phyloP scores from a whole-genome alignment of 2,113 vertebrate genomes.

The Rhea americana region DNA sequence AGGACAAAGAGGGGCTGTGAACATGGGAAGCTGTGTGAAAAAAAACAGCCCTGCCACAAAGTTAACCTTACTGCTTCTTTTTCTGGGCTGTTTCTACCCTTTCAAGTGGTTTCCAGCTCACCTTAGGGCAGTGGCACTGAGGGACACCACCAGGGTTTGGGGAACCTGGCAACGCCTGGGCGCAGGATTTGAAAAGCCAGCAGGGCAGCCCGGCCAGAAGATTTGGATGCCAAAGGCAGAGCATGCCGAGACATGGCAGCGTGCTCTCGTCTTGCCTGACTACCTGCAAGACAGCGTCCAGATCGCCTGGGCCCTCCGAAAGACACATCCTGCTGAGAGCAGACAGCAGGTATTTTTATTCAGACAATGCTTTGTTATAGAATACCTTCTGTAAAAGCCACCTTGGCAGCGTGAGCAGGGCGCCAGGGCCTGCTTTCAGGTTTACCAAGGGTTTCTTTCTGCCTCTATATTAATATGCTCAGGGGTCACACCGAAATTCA shows the following conservation, averaged over 20 bases:
- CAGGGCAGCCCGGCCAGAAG: neutral
- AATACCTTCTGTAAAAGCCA: neutral
- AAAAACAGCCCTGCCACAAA: accelerated
- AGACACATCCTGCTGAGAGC: too few species aligned
- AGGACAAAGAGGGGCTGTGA: neutral
- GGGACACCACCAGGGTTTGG: accelerated
- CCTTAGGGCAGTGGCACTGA: neutral
- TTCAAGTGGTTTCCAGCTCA: neutral
- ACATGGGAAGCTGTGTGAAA: neutral
- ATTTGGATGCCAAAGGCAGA: neutral
- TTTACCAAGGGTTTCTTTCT: neutral
- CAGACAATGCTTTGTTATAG: neutral
- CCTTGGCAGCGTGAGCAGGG: neutral
- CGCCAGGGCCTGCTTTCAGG: accelerated
- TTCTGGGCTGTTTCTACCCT: neutral
- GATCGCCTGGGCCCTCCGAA: neutral
- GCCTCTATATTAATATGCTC: neutral
- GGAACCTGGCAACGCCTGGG: neutral
- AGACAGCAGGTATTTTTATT: neutral
- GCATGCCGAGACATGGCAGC: neutral
- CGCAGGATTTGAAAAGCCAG: neutral
- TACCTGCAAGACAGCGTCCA: neutral
- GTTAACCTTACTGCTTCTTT: accelerated
- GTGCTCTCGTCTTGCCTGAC: neutral
- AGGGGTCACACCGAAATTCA: neutral